These are phyloP conservation scores for Crotophaga sulcirostris DNA, from an alignment of 2,113 vertebrate species.

Conservation along the genomic window DNA sequence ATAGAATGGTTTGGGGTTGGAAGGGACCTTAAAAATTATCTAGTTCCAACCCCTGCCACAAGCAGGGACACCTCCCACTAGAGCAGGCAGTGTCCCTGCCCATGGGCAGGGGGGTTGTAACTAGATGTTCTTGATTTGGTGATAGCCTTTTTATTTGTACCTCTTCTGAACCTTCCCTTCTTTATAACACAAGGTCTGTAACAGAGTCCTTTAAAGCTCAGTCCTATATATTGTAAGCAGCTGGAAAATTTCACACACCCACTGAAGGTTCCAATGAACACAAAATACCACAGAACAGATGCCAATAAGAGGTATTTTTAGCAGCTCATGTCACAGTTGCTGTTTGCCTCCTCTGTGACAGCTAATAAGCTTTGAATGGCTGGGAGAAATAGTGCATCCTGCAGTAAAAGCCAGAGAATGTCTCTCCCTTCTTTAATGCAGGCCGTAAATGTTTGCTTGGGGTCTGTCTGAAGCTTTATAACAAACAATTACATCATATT, in stretches of 20 bases:
- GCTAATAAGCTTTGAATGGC: constrained; percentile 64
- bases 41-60: no score
- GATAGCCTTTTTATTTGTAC: neutral
- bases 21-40: no score
- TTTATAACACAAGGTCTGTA: neutral
- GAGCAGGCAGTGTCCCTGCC: no score
- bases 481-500: neutral
- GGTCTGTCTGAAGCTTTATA: neutral
- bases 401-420: constrained; percentile 42
- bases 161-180: neutral
- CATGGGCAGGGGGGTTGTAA: no score
- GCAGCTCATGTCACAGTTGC: constrained; percentile 67
- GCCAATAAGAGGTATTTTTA: constrained; percentile 79
- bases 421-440: neutral
- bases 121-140: neutral
- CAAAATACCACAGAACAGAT: constrained; percentile 68
- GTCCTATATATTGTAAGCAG: constrained; percentile 60
- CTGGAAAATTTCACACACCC: constrained; percentile 79
- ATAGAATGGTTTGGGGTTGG: no score
- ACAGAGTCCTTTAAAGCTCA: constrained; percentile 42
- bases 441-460: constrained; percentile 47
- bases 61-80: no score
- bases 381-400: constrained; percentile 49
- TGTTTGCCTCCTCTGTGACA: constrained; percentile 66
- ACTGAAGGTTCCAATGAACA: constrained; percentile 71